phyloP scores from a whole-genome alignment of 1,140 invertebrate genomes.

The Sarcophaga bullata region DNA sequence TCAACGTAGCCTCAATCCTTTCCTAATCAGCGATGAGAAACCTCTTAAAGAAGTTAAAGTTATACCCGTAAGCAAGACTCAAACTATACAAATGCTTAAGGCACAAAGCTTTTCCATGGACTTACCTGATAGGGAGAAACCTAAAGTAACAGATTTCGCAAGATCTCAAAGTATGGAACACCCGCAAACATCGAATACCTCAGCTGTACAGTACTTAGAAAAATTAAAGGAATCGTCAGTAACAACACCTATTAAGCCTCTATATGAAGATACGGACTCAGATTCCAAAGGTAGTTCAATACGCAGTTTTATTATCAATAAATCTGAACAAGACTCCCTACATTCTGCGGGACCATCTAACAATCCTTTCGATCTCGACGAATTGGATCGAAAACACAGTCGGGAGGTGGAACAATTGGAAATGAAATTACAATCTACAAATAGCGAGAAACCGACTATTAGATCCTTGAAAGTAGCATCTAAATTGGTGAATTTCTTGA shows the following conservation, averaged over 20 bases:
- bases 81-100: constrained; percentile 54
- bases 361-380: constrained; percentile 58
- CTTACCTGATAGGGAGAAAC: constrained; percentile 40
- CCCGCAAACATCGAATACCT: not conserved
- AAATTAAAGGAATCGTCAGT: constrained; percentile 52
- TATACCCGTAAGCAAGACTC: constrained; percentile 53
- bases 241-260: constrained; percentile 45
- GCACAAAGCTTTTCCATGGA: constrained; percentile 45
- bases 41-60: constrained; percentile 55
- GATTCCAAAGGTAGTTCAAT: constrained; percentile 70
- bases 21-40: constrained; percentile 55
- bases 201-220: constrained; percentile 48
- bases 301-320: constrained; percentile 60
- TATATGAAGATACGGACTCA: constrained; percentile 65
- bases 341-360: constrained; percentile 46
- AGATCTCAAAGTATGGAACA: constrained; percentile 34
- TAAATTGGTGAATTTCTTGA: constrained; percentile 52
- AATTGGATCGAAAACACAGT: constrained; percentile 53
- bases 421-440: constrained; percentile 48
- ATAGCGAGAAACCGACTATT: constrained; percentile 35
- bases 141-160: constrained; percentile 21
- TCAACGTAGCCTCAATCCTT: constrained; percentile 44
- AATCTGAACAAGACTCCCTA: constrained; percentile 51
- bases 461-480: constrained; percentile 53
- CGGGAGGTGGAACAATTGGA: constrained; percentile 64